A percentile compares a stretch with the other conserved stretches of the same genome.
Conservation (phyloP, 2,888 invertebrate species). For the Erebia epiphron region DNA sequence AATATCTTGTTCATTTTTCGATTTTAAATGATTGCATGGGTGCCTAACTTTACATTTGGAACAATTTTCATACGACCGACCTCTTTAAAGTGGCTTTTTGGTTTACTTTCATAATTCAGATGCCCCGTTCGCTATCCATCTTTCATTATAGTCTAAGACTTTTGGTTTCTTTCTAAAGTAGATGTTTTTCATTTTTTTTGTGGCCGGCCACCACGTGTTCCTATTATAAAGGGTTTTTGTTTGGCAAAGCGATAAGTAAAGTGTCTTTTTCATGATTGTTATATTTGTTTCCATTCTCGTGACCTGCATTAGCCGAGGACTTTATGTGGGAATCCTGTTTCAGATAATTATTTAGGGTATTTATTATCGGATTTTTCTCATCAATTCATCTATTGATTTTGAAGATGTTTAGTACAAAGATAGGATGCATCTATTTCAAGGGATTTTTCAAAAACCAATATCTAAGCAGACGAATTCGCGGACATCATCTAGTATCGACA, state of each 20-base stretch:
- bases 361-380: too few species aligned
- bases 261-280: slow-evolving; percentile 12
- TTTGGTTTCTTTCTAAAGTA: slow-evolving; percentile 1
- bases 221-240: slow-evolving; percentile 17
- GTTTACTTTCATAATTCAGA: background rate
- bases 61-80: too few species aligned
- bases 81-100: background rate
- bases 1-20: background rate
- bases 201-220: background rate
- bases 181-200: slow-evolving; percentile 13
- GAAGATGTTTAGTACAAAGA: too few species aligned
- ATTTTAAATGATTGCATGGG: too few species aligned
- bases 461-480: too few species aligned
- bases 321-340: background rate
- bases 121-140: slow-evolving; percentile 3
- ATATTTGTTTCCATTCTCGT: slow-evolving; percentile 4
- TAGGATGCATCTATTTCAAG: too few species aligned
- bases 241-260: slow-evolving; percentile 12
- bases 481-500: too few species aligned
- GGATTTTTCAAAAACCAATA: too few species aligned
- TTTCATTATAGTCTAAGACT: background rate
- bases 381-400: too few species aligned
- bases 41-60: too few species aligned
- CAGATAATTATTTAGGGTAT: background rate
- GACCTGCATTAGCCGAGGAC: slow-evolving; percentile 11